A percentile compares a stretch with the other conserved stretches of the same genome.
Evolutionary conservation across 1,140 invertebrate species (phyloP).

Genomic region (Maconellicoccus hirsutus): DNA sequence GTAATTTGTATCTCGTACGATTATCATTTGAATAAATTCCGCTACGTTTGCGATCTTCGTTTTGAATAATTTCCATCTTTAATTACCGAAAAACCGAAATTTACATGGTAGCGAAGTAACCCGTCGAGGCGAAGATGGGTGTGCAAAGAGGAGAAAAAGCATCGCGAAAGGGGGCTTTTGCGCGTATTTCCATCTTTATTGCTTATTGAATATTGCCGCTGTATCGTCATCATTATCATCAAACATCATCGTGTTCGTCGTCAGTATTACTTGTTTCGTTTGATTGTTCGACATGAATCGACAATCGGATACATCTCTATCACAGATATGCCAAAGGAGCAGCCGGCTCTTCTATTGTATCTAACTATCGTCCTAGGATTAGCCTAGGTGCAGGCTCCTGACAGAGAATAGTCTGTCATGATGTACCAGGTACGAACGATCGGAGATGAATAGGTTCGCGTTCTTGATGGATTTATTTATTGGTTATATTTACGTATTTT

Average conservation of each 20-base stretch:
- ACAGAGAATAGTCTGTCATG: neutral
- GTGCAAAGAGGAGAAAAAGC: too few species aligned
- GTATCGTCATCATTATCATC: neutral
- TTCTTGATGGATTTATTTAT: too few species aligned
- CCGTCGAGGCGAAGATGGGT: too few species aligned
- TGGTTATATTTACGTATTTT: too few species aligned
- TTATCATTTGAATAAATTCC: too few species aligned
- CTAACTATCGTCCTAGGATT: neutral
- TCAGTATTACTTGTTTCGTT: constrained; percentile 11
- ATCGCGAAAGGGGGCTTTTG: neutral
- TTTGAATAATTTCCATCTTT: too few species aligned
- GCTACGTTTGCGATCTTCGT: too few species aligned
- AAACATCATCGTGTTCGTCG: neutral
- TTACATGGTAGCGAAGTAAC: too few species aligned
- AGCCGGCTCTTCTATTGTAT: neutral
- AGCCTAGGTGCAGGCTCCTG: neutral
- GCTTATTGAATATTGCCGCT: neutral
- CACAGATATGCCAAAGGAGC: neutral
- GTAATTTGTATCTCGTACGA: too few species aligned
- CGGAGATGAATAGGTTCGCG: too few species aligned
- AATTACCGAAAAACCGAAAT: too few species aligned
- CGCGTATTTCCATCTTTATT: neutral
- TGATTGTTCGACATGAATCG: constrained; percentile 18
- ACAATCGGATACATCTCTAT: constrained; percentile 16
- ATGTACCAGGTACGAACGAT: too few species aligned